Evolutionary conservation across 2,113 vertebrate genomes (phyloP).

Genomic region (Nematolebias whitei): DNA sequence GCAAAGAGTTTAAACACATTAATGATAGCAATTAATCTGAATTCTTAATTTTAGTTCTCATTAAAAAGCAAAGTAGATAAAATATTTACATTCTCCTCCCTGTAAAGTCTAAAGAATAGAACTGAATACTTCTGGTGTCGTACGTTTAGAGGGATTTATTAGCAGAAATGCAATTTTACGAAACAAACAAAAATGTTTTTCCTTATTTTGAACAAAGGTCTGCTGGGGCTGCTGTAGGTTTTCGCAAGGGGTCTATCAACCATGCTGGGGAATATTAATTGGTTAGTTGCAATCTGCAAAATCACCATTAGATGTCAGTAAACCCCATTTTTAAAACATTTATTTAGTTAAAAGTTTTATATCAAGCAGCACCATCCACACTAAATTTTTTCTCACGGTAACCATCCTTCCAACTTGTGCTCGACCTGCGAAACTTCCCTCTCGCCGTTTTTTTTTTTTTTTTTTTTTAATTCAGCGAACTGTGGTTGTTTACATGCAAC

Average conservation of each 20-base stretch:
- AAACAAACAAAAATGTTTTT: too few species aligned
- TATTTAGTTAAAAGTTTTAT: too few species aligned
- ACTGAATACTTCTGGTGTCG: neutral
- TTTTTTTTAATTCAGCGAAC: slow-evolving; percentile 1
- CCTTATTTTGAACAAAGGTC: too few species aligned
- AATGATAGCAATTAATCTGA: neutral
- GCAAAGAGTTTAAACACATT: slow-evolving; percentile 11
- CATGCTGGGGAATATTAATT: too few species aligned
- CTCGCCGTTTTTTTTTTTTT: slow-evolving; percentile 66
- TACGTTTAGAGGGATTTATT: too few species aligned
- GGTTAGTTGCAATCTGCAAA: neutral
- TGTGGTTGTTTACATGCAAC: slow-evolving; percentile 60
- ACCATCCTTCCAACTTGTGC: slow-evolving; percentile 54
- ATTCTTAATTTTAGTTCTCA: neutral
- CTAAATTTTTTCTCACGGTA: slow-evolving; percentile 12
- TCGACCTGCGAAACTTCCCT: slow-evolving; percentile 80
- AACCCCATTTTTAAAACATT: neutral
- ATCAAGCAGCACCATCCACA: neutral
- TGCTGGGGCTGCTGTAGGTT: too few species aligned
- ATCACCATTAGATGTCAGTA: slow-evolving; percentile 1
- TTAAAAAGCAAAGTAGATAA: neutral
- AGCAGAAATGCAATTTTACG: too few species aligned
- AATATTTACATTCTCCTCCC: neutral
- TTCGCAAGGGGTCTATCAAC: too few species aligned
- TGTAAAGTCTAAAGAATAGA: neutral